Base-by-base conservation (phyloP, 1,140 invertebrate species). In the Macrobrachium rosenbergii region DNA sequence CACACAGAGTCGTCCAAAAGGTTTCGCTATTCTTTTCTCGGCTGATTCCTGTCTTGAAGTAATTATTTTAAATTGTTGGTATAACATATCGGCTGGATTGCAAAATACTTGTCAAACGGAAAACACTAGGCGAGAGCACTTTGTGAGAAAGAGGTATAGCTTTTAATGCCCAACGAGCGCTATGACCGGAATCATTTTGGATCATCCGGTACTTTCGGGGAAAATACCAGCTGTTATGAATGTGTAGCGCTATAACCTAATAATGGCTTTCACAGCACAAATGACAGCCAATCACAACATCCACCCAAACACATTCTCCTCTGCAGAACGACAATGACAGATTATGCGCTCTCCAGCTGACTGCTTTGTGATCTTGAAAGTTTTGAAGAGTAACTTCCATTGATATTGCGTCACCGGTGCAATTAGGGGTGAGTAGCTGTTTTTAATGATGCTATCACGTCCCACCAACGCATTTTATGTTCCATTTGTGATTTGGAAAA, bases 221-320 rank as follows among this genome's bases (percentile, higher is more conserved):
- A 81, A 81, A 81, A 81, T 81, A 81, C 14, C 79, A 81, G 79
- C 60, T 81, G 79, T 81, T 81, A 64, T 81, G 60, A 21, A 10
- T 43, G 79, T 43, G 79, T 17, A 59, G 60, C 59, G 60, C 79
- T 63, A 64, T 81, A 64, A 81, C 60, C 63, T 64, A 64, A 81
- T 81, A 62, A 81, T 62, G 79, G 79, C 79, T 81, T 64, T 81
- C 60, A 23, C 62, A 21, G 59, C 43, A 23, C 79, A 64, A 81
- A 81, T 64, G 23, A n/a, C 17, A 16, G 5, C 17, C 21, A 72
- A 37, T 72, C 23, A 72, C 21, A n/a, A 37, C 28, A 52, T 52
- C 52, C 52, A 52, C 8, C 52, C 52, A 52, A 52, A 52, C 52
- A 52, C 52, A 52, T 12, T 52, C 6, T 12, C 52, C 52, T 52